phyloP scores from a whole-genome alignment of 2,113 vertebrate genomes.

The Patagioenas fasciata region DNA sequence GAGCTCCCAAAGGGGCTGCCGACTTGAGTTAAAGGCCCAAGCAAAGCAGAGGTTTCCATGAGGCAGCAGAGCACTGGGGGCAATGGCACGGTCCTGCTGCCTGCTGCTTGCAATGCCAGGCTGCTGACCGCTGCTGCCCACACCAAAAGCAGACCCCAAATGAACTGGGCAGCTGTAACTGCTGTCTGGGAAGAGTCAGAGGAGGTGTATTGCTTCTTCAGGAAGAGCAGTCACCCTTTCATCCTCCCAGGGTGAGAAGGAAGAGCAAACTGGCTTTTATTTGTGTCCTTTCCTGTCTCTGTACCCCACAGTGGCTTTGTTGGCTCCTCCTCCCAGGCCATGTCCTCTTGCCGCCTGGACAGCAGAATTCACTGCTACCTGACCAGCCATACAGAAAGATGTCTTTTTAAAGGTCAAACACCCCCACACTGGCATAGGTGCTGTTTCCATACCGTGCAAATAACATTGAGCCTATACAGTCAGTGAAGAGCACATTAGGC shows the following conservation, averaged over 20 bases:
- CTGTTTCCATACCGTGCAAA: background rate
- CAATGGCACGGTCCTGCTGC: background rate
- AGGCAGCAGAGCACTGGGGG: background rate
- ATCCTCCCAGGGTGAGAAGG: background rate
- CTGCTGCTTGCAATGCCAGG: background rate
- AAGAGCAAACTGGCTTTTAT: background rate
- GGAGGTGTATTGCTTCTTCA: background rate
- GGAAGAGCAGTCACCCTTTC: background rate
- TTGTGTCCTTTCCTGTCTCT: background rate
- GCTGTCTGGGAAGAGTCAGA: background rate
- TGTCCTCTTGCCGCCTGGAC: fast-evolving
- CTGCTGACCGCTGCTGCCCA: background rate
- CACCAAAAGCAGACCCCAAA: too few species aligned
- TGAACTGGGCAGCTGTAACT: background rate
- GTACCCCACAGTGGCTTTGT: fast-evolving
- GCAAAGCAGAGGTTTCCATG: background rate
- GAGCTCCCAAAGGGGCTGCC: background rate
- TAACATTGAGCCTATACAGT: background rate
- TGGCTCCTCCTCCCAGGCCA: background rate
- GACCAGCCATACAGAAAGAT: background rate
- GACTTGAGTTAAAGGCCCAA: background rate
- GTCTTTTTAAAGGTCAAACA: background rate
- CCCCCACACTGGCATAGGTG: background rate
- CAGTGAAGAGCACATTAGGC: background rate
- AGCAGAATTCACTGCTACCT: background rate